Evolutionary conservation across 2,888 invertebrate genomes (phyloP), one percentile per base, ranked within the genome.

Genomic region (Archips crataeganus): DNA sequence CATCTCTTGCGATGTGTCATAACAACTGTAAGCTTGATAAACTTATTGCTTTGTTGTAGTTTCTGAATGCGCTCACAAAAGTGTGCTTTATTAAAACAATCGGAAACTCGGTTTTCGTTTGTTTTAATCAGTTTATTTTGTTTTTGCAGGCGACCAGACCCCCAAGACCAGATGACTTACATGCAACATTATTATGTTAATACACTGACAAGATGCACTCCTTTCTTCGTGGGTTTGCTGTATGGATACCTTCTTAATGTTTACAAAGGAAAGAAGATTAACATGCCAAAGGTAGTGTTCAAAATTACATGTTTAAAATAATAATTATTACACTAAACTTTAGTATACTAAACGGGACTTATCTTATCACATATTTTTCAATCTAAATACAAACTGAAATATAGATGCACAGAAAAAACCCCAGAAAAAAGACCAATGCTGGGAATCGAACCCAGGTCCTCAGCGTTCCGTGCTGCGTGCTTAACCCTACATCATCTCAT

Each of bases 151-250:
- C 82, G 86, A 13, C 47, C 59, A n/a, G 0, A 8, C 0, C 42
- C 32, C 61, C 63, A 45, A 23, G 85, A 86, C 0, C 54, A 77
- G 11, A 0, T 0, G 0, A 32, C 78, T 0, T 89, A 82, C 36
- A 8, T 85, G 51, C 54, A 0, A 0, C 62, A 81, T 2, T 90
- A 89, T 76, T 90, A 90, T 65, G 77, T 87, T 2, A 87, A 89
- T 75, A 86, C 88, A 0, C 64, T 91, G 2, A 82, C 87, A 0
- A 82, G 91, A 70, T 84, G 85, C 0, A 81, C 90, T 0, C 91
- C 91, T 0, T 91, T 91, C 79, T 87, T 90, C 60, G 85, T 91
- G 0, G 91, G 91, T 4, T 86, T 91, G 84, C 78, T 90, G 49
- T 84, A 83, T 65, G 91, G 91, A 0, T 91, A 91, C 47, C n/a